Base-by-base conservation (phyloP, 1,140 invertebrate species). In the Philotrypesis tridentata region DNA sequence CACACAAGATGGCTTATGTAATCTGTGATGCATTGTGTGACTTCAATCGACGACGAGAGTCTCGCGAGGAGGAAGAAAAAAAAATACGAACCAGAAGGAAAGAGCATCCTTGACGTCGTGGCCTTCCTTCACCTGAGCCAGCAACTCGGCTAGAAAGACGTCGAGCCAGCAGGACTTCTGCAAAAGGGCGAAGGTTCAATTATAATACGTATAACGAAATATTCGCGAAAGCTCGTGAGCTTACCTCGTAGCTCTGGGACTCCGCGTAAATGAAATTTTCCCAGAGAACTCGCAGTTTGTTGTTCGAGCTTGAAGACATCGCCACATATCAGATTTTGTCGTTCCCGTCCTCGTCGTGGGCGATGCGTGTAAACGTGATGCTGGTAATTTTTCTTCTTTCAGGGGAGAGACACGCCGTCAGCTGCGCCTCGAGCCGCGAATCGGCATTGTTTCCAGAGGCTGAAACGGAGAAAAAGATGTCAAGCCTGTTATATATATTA, bases 121-220 rank as follows among this genome's bases (percentile, higher is more conserved):
- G 40, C 93, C 94, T 82, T 94, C 92, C 85, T 94, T 93, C 70
- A 94, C 86, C 79, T 93, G 92, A 25, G 92, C 90, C 23, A 95
- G 89, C 81, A 94, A 93, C 89, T 95, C 94, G 27, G 93, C 93
- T 67, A 95, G 89, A 88, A 95, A 94, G 84, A 94, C 87, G 88
- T 95, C 94, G 82, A 95, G 88, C 94, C 94, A 95, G 60, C 92
- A 92, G 61, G 93, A 94, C 93, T 94, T 94, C 94, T 95, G 89
- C 73, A 93, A n/a, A n/a, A 93, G 21, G 21, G n/a, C 0, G 21
- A 55, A n/a, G n/a, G n/a, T n/a, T n/a, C n/a, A n/a, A n/a, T n/a
- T n/a, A n/a, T n/a, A n/a, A n/a, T n/a, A n/a, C n/a, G n/a, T n/a
- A n/a, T n/a, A n/a, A n/a, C 29, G 0, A 61, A 65, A 65, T 29